Percentiles rank a stretch among this genome's conserved stretches.
Conservation (phyloP, 2,113 vertebrate species). For the Brachyhypopomus occidentalis region DNA sequence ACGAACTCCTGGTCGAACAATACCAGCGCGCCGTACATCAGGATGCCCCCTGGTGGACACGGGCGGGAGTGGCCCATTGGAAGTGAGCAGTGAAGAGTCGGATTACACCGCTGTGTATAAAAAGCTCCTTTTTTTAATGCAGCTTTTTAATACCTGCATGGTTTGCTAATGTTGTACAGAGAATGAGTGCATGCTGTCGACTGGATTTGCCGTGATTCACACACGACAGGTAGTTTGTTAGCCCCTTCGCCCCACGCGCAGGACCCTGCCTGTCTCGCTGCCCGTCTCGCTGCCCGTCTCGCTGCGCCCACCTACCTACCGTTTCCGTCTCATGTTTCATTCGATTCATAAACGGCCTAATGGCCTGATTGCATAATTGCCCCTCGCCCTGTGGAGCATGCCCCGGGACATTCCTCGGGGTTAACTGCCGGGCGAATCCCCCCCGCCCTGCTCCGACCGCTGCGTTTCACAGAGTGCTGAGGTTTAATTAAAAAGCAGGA, state of each 20-base stretch:
- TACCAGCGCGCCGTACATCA: slow-evolving; percentile 93
- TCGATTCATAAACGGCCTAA: slow-evolving; percentile 65
- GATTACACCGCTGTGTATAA: not conserved
- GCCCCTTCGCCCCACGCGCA: no score
- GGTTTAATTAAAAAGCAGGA: slow-evolving; percentile 71
- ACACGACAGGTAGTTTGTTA: not conserved
- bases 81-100: not conserved
- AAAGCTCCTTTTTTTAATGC: no score
- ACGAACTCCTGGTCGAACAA: slow-evolving; percentile 97
- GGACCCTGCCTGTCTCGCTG: not conserved
- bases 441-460: not conserved
- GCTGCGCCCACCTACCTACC: slow-evolving; percentile 35
- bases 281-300: not conserved
- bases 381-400: slow-evolving; percentile 50
- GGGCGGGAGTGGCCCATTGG: slow-evolving; percentile 13
- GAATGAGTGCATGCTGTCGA: not conserved
- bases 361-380: slow-evolving; percentile 68
- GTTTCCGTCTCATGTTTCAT: slow-evolving; percentile 62
- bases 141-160: no score
- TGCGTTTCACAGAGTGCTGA: slow-evolving; percentile 45
- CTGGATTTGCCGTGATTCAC: not conserved
- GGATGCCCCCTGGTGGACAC: slow-evolving; percentile 85
- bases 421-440: slow-evolving; percentile 64
- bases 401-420: slow-evolving; percentile 62
- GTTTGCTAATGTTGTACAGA: no score